Evolutionary conservation across 2,888 invertebrate species (phyloP).

Genomic region (Dendrolimus houi): DNA sequence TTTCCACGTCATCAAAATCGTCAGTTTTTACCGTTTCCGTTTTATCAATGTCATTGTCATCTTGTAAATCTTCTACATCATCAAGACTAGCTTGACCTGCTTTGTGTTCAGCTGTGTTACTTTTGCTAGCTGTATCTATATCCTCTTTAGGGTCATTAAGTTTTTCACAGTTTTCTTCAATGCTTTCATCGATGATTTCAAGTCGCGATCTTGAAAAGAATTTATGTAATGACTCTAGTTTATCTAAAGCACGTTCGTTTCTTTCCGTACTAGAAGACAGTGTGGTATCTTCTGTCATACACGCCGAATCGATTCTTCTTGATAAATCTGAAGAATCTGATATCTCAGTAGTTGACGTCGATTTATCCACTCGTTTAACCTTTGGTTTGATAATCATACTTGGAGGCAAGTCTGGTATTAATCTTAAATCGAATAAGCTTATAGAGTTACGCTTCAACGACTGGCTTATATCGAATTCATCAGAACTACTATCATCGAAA

Average conservation of each 20-base stretch:
- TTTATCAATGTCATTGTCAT: slow-evolving; percentile 32
- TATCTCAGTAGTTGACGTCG: slow-evolving; percentile 63
- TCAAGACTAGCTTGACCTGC: slow-evolving; percentile 59
- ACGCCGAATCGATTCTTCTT: slow-evolving; percentile 48
- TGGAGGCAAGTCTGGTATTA: slow-evolving; percentile 61
- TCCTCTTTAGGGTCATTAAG: slow-evolving; percentile 17
- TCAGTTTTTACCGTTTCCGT: too few relatives aligned
- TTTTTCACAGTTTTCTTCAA: slow-evolving; percentile 49
- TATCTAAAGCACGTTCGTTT: slow-evolving; percentile 54
- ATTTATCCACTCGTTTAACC: slow-evolving; percentile 54
- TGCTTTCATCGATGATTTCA: slow-evolving; percentile 63
- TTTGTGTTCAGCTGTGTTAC: slow-evolving; percentile 26
- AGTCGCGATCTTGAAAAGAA: slow-evolving; percentile 64
- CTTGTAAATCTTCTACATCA: slow-evolving; percentile 61
- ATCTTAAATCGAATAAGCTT: slow-evolving; percentile 58
- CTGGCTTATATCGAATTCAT: slow-evolving; percentile 52
- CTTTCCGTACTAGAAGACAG: slow-evolving; percentile 43
- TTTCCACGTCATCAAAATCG: not conserved
- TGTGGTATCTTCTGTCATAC: slow-evolving; percentile 61
- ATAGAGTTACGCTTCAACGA: slow-evolving; percentile 51
- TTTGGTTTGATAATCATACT: slow-evolving; percentile 61
- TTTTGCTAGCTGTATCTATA: slow-evolving; percentile 4
- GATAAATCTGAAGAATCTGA: slow-evolving; percentile 56
- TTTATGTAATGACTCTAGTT: slow-evolving; percentile 57
- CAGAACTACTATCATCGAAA: slow-evolving; percentile 38